A percentile compares a stretch with the other conserved stretches of the same genome.
These are phyloP conservation scores for Accipiter minullus DNA, from an alignment of 2,797 vertebrate species.

Conservation along the genomic window DNA sequence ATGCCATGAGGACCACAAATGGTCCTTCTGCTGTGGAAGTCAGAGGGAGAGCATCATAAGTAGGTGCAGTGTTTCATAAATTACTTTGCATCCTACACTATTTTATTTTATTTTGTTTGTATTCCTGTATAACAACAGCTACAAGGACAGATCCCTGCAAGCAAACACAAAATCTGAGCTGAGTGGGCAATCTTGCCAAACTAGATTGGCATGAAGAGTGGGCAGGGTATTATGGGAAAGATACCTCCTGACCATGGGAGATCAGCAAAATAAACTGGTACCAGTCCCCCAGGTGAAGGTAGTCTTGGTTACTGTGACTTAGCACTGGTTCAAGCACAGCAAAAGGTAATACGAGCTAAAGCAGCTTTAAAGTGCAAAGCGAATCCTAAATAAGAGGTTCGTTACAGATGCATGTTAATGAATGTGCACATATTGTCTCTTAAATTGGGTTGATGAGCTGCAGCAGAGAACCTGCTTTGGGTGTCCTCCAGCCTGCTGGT, in stretches of 20 bases:
- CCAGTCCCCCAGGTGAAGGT: not conserved
- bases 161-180: not conserved
- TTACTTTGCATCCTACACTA: not conserved
- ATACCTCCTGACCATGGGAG: not conserved
- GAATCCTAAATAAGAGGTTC: not conserved
- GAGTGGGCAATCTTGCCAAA: not conserved
- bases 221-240: not conserved
- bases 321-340: not conserved
- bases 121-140: not conserved
- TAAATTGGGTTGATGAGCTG: not conserved
- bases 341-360: not conserved
- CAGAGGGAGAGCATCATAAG: too few relatives aligned
- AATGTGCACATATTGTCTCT: not conserved
- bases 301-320: not conserved
- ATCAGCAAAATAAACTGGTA: not conserved
- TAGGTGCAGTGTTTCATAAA: not conserved
- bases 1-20: fast-evolving
- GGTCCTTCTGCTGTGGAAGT: fast-evolving
- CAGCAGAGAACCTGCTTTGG: not conserved
- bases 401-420: not conserved
- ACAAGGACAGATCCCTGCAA: not conserved
- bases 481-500: not conserved
- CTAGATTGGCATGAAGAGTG: not conserved
- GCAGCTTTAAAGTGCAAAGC: not conserved
- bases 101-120: not conserved